Conservation (phyloP, 2,888 invertebrate genomes). For the Tipula lateralis region DNA sequence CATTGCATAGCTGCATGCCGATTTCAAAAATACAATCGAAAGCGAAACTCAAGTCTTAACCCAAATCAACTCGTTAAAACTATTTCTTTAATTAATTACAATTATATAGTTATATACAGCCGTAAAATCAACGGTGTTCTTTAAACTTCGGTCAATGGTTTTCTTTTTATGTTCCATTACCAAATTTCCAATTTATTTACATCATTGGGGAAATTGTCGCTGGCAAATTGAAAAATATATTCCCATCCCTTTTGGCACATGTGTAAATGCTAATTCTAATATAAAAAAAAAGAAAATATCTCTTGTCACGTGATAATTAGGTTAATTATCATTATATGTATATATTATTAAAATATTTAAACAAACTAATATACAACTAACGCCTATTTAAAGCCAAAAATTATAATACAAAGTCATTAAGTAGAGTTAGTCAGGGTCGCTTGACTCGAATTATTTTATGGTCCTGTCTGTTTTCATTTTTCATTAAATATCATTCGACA, state of each 20-base stretch:
- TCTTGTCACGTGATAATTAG: slow-evolving; percentile 11
- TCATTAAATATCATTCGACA: not conserved
- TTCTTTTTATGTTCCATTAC: not conserved
- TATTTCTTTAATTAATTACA: too few relatives aligned
- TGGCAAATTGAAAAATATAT: not conserved
- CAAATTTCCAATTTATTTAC: not conserved
- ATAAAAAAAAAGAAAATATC: not conserved
- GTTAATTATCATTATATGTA: not conserved
- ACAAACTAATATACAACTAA: not conserved
- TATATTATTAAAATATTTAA: not conserved
- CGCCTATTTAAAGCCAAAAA: not conserved
- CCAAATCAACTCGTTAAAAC: too few relatives aligned
- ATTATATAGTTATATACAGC: too few relatives aligned
- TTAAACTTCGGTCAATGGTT: too few relatives aligned
- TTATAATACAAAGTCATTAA: not conserved
- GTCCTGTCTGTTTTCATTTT: not conserved
- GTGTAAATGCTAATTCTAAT: not conserved
- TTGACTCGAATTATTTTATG: not conserved
- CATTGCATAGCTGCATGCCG: too few relatives aligned
- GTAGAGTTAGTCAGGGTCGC: not conserved
- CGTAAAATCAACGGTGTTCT: too few relatives aligned
- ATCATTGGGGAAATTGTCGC: not conserved
- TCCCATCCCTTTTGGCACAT: not conserved
- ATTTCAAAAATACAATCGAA: too few relatives aligned
- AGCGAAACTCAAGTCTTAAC: too few relatives aligned